Conservation (phyloP, 2,888 invertebrate species). For the Tetheella fluctuosa region DNA sequence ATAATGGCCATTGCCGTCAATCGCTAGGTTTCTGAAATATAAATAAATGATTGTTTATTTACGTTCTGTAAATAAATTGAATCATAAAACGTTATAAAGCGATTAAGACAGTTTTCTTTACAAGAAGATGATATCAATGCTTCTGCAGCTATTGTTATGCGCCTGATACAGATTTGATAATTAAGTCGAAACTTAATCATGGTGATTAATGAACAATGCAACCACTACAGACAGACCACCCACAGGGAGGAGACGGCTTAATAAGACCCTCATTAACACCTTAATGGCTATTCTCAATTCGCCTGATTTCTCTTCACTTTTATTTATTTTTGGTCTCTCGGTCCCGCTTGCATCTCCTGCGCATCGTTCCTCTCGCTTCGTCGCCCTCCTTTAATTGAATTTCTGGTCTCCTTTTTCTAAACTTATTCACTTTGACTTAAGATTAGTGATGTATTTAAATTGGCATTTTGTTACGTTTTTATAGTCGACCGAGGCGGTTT, state of each 20-base stretch:
- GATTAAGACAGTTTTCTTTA: no score
- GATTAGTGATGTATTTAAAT: slow-evolving; percentile 83
- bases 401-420: slow-evolving; percentile 77
- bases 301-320: slow-evolving; percentile 77
- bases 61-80: background rate
- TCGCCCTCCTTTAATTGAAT: slow-evolving; percentile 77
- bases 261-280: slow-evolving; percentile 84
- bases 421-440: slow-evolving; percentile 82
- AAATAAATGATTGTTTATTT: background rate
- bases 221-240: slow-evolving; percentile 76
- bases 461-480: slow-evolving; percentile 80
- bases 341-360: slow-evolving; percentile 48
- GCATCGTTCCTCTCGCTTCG: slow-evolving; percentile 55
- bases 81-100: background rate
- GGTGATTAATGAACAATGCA: slow-evolving; percentile 79
- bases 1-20: no score
- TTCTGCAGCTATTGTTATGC: slow-evolving; percentile 49
- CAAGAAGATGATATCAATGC: slow-evolving; percentile 29
- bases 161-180: slow-evolving; percentile 70
- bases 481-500: slow-evolving; percentile 54
- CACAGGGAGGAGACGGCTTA: slow-evolving; percentile 81
- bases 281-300: slow-evolving; percentile 83
- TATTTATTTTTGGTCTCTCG: slow-evolving; percentile 72
- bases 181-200: slow-evolving; percentile 72
- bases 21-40: no score